A percentile compares a stretch with the other conserved stretches of the same genome.
phyloP scores from a whole-genome alignment of 2,888 invertebrate genomes.

The Litoditis marina region DNA sequence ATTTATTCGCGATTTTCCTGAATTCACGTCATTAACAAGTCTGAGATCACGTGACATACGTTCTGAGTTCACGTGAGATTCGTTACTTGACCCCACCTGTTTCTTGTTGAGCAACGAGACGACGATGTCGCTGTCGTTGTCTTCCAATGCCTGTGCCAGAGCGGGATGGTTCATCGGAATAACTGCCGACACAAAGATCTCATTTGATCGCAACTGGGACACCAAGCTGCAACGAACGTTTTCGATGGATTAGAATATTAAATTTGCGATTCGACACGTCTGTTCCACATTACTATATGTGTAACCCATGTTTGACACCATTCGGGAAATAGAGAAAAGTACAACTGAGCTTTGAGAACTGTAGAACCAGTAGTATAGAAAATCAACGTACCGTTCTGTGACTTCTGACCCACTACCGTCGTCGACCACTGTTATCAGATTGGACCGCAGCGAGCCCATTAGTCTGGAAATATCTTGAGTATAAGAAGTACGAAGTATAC shows the following conservation, averaged over 20 bases:
- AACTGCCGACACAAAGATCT: conserved; percentile 49
- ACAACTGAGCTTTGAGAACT: too few species aligned
- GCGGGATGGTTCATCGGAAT: conserved; percentile 46
- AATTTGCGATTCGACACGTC: too few species aligned
- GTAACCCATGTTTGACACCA: too few species aligned
- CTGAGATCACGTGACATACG: too few species aligned
- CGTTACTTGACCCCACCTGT: conserved; percentile 20
- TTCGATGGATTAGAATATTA: background rate
- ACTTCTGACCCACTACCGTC: conserved; percentile 36
- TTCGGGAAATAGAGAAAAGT: too few species aligned
- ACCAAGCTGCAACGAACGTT: conserved; percentile 28
- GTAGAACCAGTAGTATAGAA: too few species aligned
- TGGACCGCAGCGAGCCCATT: conserved; percentile 45
- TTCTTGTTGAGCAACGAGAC: conserved; percentile 45
- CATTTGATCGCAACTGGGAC: conserved; percentile 38
- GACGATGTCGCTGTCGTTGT: conserved; percentile 48
- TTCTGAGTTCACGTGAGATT: too few species aligned
- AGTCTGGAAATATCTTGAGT: conserved; percentile 19
- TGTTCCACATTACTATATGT: too few species aligned
- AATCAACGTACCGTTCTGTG: conserved; percentile 27
- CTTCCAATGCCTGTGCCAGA: conserved; percentile 45
- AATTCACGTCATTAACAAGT: too few species aligned
- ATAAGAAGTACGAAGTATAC: too few species aligned
- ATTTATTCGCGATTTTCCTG: too few species aligned
- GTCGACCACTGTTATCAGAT: conserved; percentile 53